These are phyloP conservation scores for Bufotes viridis DNA, from an alignment of 2,797 vertebrate species.

Conservation along the genomic window DNA sequence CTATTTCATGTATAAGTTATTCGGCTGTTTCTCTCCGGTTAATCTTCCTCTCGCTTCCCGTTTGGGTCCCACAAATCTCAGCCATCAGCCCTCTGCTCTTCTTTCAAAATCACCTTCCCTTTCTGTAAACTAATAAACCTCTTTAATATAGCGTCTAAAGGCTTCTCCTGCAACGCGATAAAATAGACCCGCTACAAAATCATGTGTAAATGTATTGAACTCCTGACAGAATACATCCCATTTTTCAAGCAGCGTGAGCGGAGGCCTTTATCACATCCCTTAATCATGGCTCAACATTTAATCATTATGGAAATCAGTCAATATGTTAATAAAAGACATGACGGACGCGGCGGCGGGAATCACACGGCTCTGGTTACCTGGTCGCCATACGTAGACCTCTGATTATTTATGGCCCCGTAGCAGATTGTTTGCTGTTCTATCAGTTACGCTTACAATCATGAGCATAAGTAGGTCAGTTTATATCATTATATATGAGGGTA, in stretches of 20 bases:
- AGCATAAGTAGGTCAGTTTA: neutral
- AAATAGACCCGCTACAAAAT: constrained; percentile 24
- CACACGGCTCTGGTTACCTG: neutral
- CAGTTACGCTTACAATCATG: neutral
- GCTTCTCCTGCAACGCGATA: constrained; percentile 23
- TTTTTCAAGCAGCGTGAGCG: neutral
- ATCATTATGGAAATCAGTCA: constrained; percentile 44
- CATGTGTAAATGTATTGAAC: constrained; percentile 44
- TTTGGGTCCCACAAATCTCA: constrained; percentile 53
- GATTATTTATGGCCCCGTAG: constrained; percentile 16
- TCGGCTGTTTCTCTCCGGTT: constrained; percentile 37
- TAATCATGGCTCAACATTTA: constrained; percentile 46
- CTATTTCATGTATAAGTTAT: constrained; percentile 52
- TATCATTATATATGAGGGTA: neutral
- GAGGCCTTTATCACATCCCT: neutral
- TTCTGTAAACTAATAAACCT: constrained; percentile 56
- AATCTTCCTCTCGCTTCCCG: constrained; percentile 49
- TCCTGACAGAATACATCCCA: constrained; percentile 34
- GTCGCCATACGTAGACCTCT: constrained; percentile 14
- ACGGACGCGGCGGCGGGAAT: neutral
- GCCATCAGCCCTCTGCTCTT: constrained; percentile 44
- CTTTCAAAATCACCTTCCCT: constrained; percentile 43
- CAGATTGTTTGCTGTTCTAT: neutral
- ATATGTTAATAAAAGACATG: constrained; percentile 39
- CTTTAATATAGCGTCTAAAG: constrained; percentile 47